A percentile compares a stretch with the other conserved stretches of the same genome.
These are phyloP conservation scores for Monodelphis domestica DNA, from an alignment of 2,797 vertebrate species.

Conservation along the genomic window DNA sequence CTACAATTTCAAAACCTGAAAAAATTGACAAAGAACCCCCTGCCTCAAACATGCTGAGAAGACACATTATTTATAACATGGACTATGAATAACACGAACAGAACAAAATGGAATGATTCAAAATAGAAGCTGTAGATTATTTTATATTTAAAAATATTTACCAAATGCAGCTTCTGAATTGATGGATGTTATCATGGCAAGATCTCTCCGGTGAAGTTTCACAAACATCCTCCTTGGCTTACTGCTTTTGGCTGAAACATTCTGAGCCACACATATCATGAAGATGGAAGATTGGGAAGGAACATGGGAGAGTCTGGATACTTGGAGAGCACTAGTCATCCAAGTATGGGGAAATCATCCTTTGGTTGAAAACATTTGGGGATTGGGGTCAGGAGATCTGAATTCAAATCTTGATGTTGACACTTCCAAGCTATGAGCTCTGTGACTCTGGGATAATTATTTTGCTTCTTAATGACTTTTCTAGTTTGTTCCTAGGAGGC, in stretches of 20 bases:
- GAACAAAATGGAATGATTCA: constrained; percentile 66
- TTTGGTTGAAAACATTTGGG: not conserved
- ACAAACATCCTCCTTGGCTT: constrained; percentile 38
- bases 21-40: not conserved
- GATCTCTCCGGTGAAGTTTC: constrained; percentile 16
- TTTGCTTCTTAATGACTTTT: not conserved
- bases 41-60: constrained; percentile 59
- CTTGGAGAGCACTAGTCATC: not conserved
- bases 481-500: not conserved
- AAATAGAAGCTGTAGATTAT: constrained; percentile 70
- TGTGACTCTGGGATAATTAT: not conserved
- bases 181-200: constrained; percentile 7
- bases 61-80: constrained; percentile 66
- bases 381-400: not conserved
- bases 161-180: constrained; percentile 46
- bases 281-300: not conserved
- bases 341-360: not conserved
- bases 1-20: constrained; percentile 60
- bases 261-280: not conserved
- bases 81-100: constrained; percentile 65
- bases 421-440: not conserved
- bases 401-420: not conserved
- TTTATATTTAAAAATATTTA: constrained; percentile 65
- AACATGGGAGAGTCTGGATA: not conserved
- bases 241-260: constrained; percentile 44